Evolutionary conservation across 2,113 vertebrate species (phyloP).

Genomic region (Leptodactylus fuscus): DNA sequence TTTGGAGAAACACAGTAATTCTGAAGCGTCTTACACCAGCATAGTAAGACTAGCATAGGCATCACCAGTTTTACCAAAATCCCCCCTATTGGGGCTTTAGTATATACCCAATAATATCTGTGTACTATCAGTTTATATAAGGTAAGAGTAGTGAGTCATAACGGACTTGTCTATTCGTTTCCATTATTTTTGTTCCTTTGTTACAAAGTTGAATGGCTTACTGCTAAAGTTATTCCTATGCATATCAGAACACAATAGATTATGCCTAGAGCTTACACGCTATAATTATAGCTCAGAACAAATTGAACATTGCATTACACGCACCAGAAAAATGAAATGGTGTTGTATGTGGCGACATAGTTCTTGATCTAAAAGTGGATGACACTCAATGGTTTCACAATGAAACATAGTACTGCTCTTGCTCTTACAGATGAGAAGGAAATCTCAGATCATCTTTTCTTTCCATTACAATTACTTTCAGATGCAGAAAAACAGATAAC

Average conservation of each 20-base stretch:
- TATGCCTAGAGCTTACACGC: not conserved
- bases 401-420: not conserved
- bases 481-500: conserved; percentile 25
- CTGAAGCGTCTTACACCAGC: too few species aligned
- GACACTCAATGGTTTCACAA: conserved; percentile 8
- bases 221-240: conserved; percentile 12
- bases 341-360: not conserved
- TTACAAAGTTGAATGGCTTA: not conserved
- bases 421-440: not conserved
- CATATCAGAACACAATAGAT: conserved; percentile 5
- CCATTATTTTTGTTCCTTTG: not conserved
- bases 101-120: too few species aligned
- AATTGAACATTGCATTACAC: not conserved
- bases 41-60: too few species aligned
- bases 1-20: too few species aligned
- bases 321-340: not conserved
- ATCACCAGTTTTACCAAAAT: too few species aligned
- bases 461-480: conserved; percentile 22
- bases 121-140: not conserved
- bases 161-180: not conserved
- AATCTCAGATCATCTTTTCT: not conserved
- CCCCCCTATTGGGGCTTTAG: too few species aligned
- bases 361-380: not conserved
- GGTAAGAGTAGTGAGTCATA: not conserved
- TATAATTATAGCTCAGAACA: conserved; percentile 39